Conservation (phyloP, 2,888 invertebrate species). For the Cancer borealis region DNA sequence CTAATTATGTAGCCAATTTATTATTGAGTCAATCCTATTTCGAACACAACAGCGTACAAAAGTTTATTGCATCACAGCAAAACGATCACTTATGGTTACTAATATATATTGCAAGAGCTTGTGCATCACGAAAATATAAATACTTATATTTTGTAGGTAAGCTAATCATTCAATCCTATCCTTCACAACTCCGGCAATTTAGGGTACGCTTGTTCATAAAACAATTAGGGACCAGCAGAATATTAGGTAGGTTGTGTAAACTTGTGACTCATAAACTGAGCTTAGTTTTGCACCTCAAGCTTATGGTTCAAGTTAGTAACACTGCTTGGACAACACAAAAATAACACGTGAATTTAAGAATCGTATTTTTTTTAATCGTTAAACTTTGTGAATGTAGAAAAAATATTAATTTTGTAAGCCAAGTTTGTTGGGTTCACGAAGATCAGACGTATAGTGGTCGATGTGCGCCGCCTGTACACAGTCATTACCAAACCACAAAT, state of each 20-base stretch:
- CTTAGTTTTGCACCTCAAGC: not conserved
- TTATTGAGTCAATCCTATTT: not conserved
- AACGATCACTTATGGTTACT: not conserved
- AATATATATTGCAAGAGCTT: not conserved
- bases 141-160: not conserved
- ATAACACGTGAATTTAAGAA: not conserved
- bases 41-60: not conserved
- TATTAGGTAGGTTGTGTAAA: not conserved
- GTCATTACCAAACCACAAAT: not conserved
- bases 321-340: not conserved
- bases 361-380: not conserved
- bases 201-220: no score
- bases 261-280: not conserved
- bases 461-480: not conserved
- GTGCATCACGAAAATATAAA: not conserved
- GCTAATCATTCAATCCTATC: not conserved
- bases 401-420: not conserved
- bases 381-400: not conserved
- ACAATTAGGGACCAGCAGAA: not conserved
- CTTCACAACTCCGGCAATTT: not conserved
- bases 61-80: not conserved
- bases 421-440: not conserved
- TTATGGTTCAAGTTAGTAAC: not conserved
- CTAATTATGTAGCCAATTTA: not conserved
- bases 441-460: not conserved